Evolutionary conservation across 1,140 invertebrate genomes (phyloP).

Genomic region (Dufourea novaeangliae): DNA sequence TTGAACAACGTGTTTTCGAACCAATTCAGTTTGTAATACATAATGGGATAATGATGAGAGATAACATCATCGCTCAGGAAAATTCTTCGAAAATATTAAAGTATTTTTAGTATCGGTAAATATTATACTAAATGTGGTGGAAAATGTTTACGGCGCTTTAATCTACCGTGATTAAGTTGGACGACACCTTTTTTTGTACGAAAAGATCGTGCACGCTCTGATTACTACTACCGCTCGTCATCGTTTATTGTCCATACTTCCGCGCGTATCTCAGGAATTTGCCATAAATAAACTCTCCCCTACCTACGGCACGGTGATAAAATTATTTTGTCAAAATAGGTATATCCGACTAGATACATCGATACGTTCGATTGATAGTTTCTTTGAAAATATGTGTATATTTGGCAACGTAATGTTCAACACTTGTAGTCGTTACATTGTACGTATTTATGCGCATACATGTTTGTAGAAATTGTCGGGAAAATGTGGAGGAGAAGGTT

Average conservation of each 20-base stretch:
- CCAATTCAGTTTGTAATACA: too few species aligned
- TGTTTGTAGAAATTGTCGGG: too few species aligned
- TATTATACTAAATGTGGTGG: slow-evolving; percentile 31
- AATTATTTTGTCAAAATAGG: neutral
- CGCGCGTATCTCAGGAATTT: slow-evolving; percentile 14
- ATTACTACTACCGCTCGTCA: slow-evolving; percentile 3
- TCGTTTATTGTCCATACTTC: neutral
- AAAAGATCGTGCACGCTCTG: slow-evolving; percentile 45
- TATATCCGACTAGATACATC: neutral
- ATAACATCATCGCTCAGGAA: too few species aligned
- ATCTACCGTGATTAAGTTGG: slow-evolving; percentile 37
- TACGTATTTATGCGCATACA: too few species aligned
- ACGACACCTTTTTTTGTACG: slow-evolving; percentile 44
- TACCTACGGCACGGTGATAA: neutral
- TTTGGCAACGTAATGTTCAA: too few species aligned
- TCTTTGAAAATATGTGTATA: too few species aligned
- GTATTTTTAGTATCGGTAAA: slow-evolving; percentile 19
- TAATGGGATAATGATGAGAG: too few species aligned
- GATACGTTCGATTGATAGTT: neutral
- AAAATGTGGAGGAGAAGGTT: too few species aligned
- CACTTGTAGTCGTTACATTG: too few species aligned
- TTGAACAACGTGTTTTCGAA: too few species aligned
- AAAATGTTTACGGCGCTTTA: slow-evolving; percentile 49
- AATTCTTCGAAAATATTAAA: slow-evolving; percentile 19
- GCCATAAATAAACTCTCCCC: slow-evolving; percentile 20